phyloP scores from a whole-genome alignment of 2,113 vertebrate species.

The Marcusenius ussheri region DNA sequence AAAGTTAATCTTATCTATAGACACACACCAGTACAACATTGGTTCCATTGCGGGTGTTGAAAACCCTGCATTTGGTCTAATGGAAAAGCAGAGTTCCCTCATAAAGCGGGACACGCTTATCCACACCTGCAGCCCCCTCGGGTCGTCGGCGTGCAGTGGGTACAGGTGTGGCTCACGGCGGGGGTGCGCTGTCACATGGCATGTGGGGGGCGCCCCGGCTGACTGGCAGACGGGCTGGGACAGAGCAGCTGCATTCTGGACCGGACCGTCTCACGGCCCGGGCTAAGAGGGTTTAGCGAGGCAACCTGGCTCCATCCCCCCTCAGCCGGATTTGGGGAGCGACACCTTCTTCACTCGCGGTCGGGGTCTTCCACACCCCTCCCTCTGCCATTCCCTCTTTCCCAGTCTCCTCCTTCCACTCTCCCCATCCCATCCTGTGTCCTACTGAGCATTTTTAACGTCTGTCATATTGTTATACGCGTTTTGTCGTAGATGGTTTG shows the following conservation, averaged over 20 bases:
- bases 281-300: slow-evolving; percentile 66
- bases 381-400: slow-evolving; percentile 8
- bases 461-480: slow-evolving; percentile 14
- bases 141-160: neutral
- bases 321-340: slow-evolving; percentile 61
- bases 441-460: neutral
- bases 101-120: neutral
- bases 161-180: neutral
- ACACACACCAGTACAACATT: neutral
- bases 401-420: slow-evolving; percentile 1
- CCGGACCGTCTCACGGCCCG: slow-evolving; percentile 53
- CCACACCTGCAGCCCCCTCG: neutral
- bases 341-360: slow-evolving; percentile 37
- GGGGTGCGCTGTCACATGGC: neutral
- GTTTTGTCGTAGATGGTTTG: slow-evolving; percentile 3
- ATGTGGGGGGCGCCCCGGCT: slow-evolving; percentile 27
- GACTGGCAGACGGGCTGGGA: slow-evolving; percentile 65
- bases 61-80: neutral
- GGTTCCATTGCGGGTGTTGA: neutral
- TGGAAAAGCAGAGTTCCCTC: neutral
- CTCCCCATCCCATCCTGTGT: neutral
- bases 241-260: slow-evolving; percentile 72
- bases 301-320: slow-evolving; percentile 63
- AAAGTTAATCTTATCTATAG: neutral
- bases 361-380: neutral